A percentile compares a stretch with the other conserved stretches of the same genome.
phyloP scores from a whole-genome alignment of 2,113 vertebrate genomes.

The Tragelaphus scriptus region DNA sequence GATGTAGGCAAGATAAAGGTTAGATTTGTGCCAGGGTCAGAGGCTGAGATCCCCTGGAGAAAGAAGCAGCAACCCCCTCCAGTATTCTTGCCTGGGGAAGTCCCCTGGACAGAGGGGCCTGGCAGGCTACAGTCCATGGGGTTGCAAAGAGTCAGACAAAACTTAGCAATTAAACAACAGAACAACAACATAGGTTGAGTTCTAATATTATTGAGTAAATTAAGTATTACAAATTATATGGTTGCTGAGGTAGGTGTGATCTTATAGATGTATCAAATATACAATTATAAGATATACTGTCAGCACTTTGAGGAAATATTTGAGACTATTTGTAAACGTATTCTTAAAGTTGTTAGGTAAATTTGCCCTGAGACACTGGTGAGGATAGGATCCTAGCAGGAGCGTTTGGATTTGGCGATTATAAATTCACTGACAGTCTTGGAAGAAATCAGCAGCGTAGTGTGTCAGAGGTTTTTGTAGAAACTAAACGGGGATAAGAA shows the following conservation, averaged over 20 bases:
- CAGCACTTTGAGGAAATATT: neutral
- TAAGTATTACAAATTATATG: neutral
- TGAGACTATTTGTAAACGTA: neutral
- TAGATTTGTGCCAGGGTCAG: neutral
- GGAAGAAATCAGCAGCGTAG: neutral
- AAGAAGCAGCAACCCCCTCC: neutral
- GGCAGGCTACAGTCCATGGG: neutral
- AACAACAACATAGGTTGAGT: neutral
- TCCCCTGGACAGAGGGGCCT: neutral
- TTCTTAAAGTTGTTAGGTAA: neutral
- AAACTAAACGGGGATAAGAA: neutral
- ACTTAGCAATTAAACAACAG: neutral
- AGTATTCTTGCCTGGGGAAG: neutral
- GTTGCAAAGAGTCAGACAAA: neutral
- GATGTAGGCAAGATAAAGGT: neutral
- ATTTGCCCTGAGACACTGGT: neutral
- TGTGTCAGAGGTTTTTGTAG: neutral
- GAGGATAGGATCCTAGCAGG: neutral
- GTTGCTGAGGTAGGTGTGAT: neutral
- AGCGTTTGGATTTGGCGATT: neutral
- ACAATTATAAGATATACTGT: neutral
- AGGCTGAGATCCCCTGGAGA: neutral
- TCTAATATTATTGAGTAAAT: neutral
- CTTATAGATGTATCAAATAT: neutral
- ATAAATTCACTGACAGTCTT: neutral